These are phyloP conservation scores for Melozone crissalis DNA, from an alignment of 2,113 vertebrate genomes.

Conservation along the genomic window DNA sequence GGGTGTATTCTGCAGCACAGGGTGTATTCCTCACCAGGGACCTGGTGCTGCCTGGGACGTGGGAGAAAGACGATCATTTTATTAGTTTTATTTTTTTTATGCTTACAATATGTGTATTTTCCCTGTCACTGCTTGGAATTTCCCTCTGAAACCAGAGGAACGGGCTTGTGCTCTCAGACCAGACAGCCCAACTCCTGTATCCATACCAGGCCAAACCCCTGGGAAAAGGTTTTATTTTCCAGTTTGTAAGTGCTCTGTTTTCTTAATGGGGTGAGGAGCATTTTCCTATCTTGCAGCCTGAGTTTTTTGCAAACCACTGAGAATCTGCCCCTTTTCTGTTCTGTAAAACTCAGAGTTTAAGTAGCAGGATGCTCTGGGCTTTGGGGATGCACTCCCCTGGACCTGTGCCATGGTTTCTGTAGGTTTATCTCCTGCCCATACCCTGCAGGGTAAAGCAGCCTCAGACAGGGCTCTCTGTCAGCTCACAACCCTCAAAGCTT, in stretches of 20 bases:
- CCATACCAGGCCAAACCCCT: background rate
- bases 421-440: background rate
- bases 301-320: background rate
- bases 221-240: background rate
- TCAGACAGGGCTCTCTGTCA: background rate
- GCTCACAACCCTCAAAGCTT: background rate
- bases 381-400: background rate
- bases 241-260: background rate
- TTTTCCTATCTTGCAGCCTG: background rate
- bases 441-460: background rate
- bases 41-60: accelerated
- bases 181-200: background rate
- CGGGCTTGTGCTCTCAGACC: background rate
- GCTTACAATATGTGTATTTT: background rate
- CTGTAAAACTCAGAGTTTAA: background rate
- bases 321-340: background rate
- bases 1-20: accelerated
- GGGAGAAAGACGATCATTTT: background rate
- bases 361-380: accelerated
- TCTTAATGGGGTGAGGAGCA: background rate
- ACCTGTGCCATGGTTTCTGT: accelerated
- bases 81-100: accelerated
- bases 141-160: background rate
- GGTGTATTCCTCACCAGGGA: background rate
- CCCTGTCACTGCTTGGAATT: accelerated